Base-by-base conservation (phyloP, 1,140 invertebrate species). In the Solenopsis invicta region DNA sequence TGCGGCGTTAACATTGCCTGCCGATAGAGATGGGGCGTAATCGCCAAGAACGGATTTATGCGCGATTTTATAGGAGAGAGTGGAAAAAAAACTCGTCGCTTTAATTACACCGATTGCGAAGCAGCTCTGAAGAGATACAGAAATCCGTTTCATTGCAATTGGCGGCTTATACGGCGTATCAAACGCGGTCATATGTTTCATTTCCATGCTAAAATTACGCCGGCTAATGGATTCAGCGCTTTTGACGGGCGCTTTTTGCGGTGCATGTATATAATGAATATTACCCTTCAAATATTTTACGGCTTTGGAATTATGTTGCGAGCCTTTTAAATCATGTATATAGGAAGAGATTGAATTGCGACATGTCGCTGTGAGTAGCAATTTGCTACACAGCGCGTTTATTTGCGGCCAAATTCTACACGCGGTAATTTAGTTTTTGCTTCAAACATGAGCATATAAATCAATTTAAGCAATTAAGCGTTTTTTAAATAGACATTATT, bases 301-400 rank as follows among this genome's bases (percentile, higher is more conserved):
- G 48, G 50, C 37, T 80, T 61, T 41, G 56, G 37, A 87, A 88
- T 87, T 72, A 88, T 48, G 62, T 56, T 82, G 37, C 50, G 64
- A 75, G 13, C 77, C 50, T 80, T 82, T 87, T 41, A 78, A 82
- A 87, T 88, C 85, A 61, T 62, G 80, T 78, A 86, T 59, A 87
- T 81, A 87, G 37, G 56, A 61, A 81, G 24, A 74, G 52, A 82
- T 74, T 82, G 80, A 59, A 82, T 74, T 59, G 80, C 80, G n/a
- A 82, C 74, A 61, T 59, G 54, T 74, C 18, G 24, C 64, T 41
- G 9, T 37, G 18, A 13, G 54, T 50, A 84, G 54, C 45, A 52
- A 66, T 48, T 84, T 75, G 48, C 59, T 75, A 21, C 18, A 16
- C 48, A 24, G 21, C 34, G n/a, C 41, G 24, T 74, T 62, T 62